A percentile compares a stretch with the other conserved stretches of the same genome.
Evolutionary conservation across 2,888 invertebrate species (phyloP).

Genomic region (Agrypnus murinus): DNA sequence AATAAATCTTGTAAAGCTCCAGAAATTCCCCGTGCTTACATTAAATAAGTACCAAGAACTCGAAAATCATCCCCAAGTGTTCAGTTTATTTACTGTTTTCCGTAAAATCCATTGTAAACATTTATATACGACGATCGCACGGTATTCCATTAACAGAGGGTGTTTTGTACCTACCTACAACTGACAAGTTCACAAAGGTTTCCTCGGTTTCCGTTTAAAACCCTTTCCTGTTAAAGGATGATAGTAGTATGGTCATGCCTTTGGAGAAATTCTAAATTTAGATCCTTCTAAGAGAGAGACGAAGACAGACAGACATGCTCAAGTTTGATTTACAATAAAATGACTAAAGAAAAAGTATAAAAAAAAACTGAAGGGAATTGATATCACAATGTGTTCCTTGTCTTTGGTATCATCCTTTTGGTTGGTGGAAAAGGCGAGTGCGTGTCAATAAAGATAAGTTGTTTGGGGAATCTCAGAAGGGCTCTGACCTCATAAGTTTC

Average conservation of each 20-base stretch:
- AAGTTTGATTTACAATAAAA: conserved; percentile 39
- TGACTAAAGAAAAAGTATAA: conserved; percentile 36
- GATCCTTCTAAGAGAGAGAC: conserved; percentile 3
- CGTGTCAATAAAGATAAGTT: conserved; percentile 52
- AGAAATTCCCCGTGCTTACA: background rate
- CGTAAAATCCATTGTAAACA: background rate
- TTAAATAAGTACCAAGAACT: background rate
- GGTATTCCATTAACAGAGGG: conserved; percentile 5
- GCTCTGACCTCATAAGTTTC: conserved; percentile 42
- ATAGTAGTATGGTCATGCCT: background rate
- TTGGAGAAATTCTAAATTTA: conserved; percentile 12
- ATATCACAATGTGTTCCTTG: conserved; percentile 47
- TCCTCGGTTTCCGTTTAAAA: conserved; percentile 11
- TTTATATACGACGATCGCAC: too few relatives aligned
- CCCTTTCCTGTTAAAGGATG: conserved; percentile 10
- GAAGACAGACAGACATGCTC: too few relatives aligned
- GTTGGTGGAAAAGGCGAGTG: conserved; percentile 41
- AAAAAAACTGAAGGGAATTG: conserved; percentile 42
- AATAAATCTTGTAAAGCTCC: background rate
- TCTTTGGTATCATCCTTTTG: conserved; percentile 40
- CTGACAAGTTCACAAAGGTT: conserved; percentile 21
- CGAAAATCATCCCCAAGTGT: background rate
- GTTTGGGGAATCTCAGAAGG: conserved; percentile 41
- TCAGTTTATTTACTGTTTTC: conserved; percentile 16
- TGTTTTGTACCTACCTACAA: conserved; percentile 20